Conservation (phyloP, 2,113 vertebrate species). For the Oxyura jamaicensis region DNA sequence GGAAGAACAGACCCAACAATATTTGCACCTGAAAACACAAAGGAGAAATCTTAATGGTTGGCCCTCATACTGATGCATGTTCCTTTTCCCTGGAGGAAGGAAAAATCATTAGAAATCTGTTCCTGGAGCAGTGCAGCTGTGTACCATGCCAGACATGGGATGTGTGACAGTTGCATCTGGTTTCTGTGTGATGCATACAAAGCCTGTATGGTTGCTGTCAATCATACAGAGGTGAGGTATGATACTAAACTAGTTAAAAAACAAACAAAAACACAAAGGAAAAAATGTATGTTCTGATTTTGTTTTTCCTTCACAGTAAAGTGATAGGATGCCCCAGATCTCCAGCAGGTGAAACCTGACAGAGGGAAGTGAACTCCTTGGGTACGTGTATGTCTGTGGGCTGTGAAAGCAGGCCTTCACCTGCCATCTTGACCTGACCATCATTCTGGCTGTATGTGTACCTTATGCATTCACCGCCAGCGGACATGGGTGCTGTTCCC, state of each 20-base stretch:
- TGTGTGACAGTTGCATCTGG: not conserved
- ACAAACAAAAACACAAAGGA: not conserved
- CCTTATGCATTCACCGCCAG: not conserved
- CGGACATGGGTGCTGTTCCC: too few relatives aligned
- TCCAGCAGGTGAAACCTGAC: not conserved
- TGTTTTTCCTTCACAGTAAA: not conserved
- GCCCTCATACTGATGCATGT: not conserved
- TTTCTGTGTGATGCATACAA: not conserved
- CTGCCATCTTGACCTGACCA: not conserved
- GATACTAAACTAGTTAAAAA: not conserved
- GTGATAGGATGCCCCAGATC: not conserved
- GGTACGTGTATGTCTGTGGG: accelerated
- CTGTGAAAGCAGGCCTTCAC: not conserved
- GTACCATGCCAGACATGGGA: not conserved
- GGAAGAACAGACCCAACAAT: not conserved
- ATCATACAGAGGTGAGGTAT: not conserved
- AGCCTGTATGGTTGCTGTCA: not conserved
- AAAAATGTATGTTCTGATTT: not conserved
- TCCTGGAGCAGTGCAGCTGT: not conserved
- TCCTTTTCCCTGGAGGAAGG: not conserved
- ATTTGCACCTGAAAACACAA: not conserved
- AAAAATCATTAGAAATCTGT: not conserved
- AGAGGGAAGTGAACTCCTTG: not conserved
- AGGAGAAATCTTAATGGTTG: not conserved
- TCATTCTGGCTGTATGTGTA: accelerated